Evolutionary conservation across 2,888 invertebrate species (phyloP), one percentile per base, ranked within the genome.

Genomic region (Morpho helenor): DNA sequence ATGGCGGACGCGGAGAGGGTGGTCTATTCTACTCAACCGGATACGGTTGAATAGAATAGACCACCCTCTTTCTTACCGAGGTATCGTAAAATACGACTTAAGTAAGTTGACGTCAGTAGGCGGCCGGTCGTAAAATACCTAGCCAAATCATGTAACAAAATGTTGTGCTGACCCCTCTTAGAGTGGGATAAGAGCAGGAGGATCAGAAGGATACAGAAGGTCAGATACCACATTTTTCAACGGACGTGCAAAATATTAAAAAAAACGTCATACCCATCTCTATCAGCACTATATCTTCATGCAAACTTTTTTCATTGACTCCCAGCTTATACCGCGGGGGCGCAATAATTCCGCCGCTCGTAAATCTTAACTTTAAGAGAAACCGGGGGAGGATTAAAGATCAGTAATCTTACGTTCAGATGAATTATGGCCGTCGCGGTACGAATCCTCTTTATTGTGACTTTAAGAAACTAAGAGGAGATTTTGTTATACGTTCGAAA

Each of bases 311-410:
- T 87, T 82, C 85, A 87, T 84, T 76, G 85, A 80, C 79, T 81
- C 71, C 72, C 70, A 76, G 82, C 80, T 84, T 82, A 81, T 77
- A 80, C 78, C 74, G 77, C 87, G 90, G 91, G 91, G 91, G 92
- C 91, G 91, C 91, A 91, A 92, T 93, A 93, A 93, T 93, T 92
- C 93, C 92, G 87, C 81, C 82, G 90, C 82, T 82, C 93, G 92
- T 93, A 93, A 93, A 93, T 93, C 93, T 93, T 92, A 93, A 93
- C 92, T 93, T 93, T 93, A 93, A 93, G 93, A 91, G 92, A 91
- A 90, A 88, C 82, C 80, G 75, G 90, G 91, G 92, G 92, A 92
- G 93, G 93, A 93, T 93, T 93, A 93, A 93, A 94, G 93, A 93
- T 93, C 93, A 93, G 93, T 93, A 93, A 93, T 93, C 93, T 93